These are phyloP conservation scores for Clupea harengus DNA, from an alignment of 2,113 vertebrate species.

Conservation along the genomic window DNA sequence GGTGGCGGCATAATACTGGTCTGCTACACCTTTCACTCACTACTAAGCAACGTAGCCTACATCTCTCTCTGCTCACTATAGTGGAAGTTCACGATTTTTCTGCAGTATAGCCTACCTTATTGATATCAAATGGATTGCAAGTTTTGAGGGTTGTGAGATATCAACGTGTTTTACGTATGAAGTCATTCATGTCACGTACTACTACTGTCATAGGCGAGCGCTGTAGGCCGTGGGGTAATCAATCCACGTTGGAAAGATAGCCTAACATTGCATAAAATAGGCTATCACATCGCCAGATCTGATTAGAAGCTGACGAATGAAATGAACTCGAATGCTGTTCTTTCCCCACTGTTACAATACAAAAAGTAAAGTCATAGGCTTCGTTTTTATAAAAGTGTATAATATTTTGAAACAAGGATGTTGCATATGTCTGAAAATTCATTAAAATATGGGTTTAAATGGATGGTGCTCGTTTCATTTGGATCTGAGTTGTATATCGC, in stretches of 20 bases:
- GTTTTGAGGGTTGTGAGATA: slow-evolving; percentile 50
- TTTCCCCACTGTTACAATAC: slow-evolving; percentile 73
- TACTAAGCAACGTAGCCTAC: slow-evolving; percentile 42
- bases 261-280: slow-evolving; percentile 57
- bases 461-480: slow-evolving; percentile 87
- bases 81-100: slow-evolving; percentile 18
- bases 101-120: neutral
- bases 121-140: slow-evolving; percentile 5
- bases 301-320: slow-evolving; percentile 56
- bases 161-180: slow-evolving; percentile 60
- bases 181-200: slow-evolving; percentile 78
- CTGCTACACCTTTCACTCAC: slow-evolving; percentile 61
- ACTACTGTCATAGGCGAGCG: slow-evolving; percentile 77
- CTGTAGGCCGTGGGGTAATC: slow-evolving; percentile 66
- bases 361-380: slow-evolving; percentile 61
- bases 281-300: slow-evolving; percentile 62
- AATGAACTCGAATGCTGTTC: slow-evolving; percentile 66
- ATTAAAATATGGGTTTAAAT: slow-evolving; percentile 86
- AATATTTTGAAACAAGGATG: slow-evolving; percentile 79
- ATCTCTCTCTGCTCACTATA: slow-evolving; percentile 24
- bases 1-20: slow-evolving; percentile 60
- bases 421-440: slow-evolving; percentile 86
- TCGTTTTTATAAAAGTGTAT: slow-evolving; percentile 83
- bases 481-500: slow-evolving; percentile 93
- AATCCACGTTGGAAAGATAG: slow-evolving; percentile 60